Conservation (phyloP, 64 coral and sea anemone species). For the Porites australiensis region DNA sequence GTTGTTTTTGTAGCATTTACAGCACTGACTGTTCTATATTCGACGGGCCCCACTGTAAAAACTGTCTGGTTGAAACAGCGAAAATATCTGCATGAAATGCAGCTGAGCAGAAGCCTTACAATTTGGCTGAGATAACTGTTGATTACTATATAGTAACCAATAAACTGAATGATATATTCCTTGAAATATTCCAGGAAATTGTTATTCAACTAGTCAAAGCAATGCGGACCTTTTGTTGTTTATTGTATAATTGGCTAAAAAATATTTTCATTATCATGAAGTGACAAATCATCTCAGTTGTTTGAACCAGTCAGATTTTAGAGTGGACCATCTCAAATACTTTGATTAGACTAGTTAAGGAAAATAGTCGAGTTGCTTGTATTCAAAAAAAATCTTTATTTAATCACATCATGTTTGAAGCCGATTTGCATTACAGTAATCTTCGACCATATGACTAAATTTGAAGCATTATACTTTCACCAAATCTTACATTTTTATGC, state of each 20-base stretch:
- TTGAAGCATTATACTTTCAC: constrained; percentile 63
- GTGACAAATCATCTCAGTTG: constrained; percentile 47
- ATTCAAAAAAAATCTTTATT: constrained; percentile 54
- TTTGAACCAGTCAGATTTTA: constrained; percentile 8
- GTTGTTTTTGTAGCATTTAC: constrained; percentile 56
- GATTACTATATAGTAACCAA: constrained; percentile 36
- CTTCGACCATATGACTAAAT: constrained; percentile 36
- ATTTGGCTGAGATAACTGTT: not conserved
- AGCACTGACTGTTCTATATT: constrained; percentile 72
- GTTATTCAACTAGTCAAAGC: constrained; percentile 35
- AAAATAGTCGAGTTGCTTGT: constrained; percentile 46
- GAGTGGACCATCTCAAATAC: not conserved
- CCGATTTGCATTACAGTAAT: constrained; percentile 59
- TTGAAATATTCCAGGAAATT: constrained; percentile 35
- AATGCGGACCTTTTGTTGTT: too few relatives aligned
- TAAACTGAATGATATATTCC: constrained; percentile 12
- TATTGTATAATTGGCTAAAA: too few relatives aligned
- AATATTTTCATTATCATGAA: constrained; percentile 16
- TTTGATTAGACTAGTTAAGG: constrained; percentile 15
- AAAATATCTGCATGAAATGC: constrained; percentile 30
- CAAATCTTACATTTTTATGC: constrained; percentile 64
- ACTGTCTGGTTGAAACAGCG: constrained; percentile 15
- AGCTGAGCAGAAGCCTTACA: constrained; percentile 25
- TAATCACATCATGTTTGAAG: constrained; percentile 63
- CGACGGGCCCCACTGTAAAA: not conserved